These are phyloP conservation scores for Leptopilina syphax DNA, from an alignment of 2,888 invertebrate species.

Conservation along the genomic window DNA sequence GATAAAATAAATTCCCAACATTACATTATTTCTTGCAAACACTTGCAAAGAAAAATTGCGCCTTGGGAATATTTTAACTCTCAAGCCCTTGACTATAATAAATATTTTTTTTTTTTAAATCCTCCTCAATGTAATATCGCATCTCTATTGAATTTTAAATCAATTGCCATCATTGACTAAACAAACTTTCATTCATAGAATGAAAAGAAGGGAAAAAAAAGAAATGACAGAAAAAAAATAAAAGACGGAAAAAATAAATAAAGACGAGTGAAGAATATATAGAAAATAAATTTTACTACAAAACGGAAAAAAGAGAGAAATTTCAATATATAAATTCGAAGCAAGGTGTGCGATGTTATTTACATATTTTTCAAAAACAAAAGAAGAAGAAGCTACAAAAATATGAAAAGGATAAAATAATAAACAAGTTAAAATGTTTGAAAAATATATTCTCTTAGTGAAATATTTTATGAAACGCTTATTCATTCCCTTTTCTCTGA, in stretches of 20 bases:
- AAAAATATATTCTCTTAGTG: neutral
- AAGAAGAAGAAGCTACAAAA: neutral
- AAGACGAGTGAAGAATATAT: too few species aligned
- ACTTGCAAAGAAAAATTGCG: neutral
- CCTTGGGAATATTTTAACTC: constrained; percentile 10
- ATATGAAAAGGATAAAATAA: neutral
- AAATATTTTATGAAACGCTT: constrained; percentile 4
- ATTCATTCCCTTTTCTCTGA: neutral
- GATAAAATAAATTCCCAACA: constrained; percentile 35
- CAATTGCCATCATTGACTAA: neutral
- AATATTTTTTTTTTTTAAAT: too few species aligned
- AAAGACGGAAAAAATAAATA: too few species aligned
- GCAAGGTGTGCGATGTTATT: neutral
- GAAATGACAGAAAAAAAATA: too few species aligned
- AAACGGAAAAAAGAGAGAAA: too few species aligned
- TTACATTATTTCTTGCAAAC: constrained; percentile 14
- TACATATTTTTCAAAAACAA: neutral
- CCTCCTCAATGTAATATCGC: neutral
- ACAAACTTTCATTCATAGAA: neutral
- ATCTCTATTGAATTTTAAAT: constrained; percentile 17
- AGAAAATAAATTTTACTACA: too few species aligned
- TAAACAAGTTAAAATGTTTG: neutral
- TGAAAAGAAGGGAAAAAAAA: neutral
- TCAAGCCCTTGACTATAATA: neutral
- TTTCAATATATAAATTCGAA: too few species aligned